phyloP scores from a whole-genome alignment of 2,888 invertebrate species.

The Lasius platythorax region DNA sequence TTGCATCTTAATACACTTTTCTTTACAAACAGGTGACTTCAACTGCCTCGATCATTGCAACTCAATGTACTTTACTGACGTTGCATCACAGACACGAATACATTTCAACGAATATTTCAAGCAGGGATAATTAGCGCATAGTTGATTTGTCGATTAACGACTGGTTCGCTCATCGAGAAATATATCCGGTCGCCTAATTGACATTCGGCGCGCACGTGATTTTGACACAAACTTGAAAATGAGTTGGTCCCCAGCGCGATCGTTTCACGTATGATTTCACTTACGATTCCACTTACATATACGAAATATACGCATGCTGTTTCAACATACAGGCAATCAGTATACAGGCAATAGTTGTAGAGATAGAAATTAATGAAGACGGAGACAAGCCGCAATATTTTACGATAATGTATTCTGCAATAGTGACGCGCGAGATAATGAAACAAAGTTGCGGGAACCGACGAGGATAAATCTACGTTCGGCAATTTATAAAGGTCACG shows the following conservation, averaged over 20 bases:
- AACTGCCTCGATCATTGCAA: background rate
- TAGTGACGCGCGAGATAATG: background rate
- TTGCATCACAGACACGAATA: background rate
- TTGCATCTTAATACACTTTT: background rate
- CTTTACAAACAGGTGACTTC: background rate
- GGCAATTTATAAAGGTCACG: background rate
- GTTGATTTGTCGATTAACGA: background rate
- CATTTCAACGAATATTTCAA: background rate
- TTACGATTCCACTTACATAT: background rate
- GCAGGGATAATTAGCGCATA: background rate
- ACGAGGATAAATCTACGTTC: constrained; percentile 9
- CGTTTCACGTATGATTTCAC: background rate
- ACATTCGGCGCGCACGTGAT: background rate
- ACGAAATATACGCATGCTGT: background rate
- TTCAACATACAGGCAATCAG: background rate
- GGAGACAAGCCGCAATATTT: background rate
- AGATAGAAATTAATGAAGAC: background rate
- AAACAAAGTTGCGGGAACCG: background rate
- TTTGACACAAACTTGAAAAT: background rate
- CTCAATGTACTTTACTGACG: constrained; percentile 2
- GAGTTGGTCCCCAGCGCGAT: background rate
- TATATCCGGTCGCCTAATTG: constrained; percentile 1
- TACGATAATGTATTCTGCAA: background rate
- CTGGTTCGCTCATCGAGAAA: background rate
- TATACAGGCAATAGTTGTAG: background rate